phyloP scores from a whole-genome alignment of 2,113 vertebrate species.

The Synodontis membranacea region DNA sequence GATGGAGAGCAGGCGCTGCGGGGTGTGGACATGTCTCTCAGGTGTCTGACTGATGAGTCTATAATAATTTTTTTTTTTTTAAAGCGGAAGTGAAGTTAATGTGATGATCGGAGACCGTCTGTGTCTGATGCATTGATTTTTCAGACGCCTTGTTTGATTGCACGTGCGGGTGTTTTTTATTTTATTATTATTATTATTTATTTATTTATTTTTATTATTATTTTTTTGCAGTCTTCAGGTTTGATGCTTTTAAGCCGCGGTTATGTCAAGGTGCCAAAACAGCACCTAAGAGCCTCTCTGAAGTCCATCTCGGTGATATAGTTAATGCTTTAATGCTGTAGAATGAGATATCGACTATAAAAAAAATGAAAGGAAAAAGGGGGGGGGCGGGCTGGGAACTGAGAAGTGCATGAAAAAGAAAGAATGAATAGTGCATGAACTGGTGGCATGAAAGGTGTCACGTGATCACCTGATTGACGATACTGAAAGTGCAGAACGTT shows the following conservation, averaged over 20 bases:
- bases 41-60: background rate
- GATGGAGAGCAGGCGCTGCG: background rate
- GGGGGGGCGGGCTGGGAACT: background rate
- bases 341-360: background rate
- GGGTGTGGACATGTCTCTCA: background rate
- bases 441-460: slow-evolving; percentile 6
- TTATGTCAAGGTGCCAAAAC: slow-evolving; percentile 47
- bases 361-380: background rate
- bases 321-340: slow-evolving; percentile 29
- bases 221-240: background rate
- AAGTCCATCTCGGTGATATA: slow-evolving; percentile 22
- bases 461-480: background rate
- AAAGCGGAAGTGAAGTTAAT: slow-evolving; percentile 6
- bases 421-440: background rate
- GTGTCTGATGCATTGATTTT: slow-evolving; percentile 17
- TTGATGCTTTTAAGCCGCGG: slow-evolving; percentile 23
- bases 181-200: no score
- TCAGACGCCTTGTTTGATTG: background rate
- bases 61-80: background rate
- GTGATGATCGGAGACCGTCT: slow-evolving; percentile 6
- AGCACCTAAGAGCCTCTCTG: slow-evolving; percentile 32
- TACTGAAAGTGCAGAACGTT: background rate
- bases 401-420: background rate
- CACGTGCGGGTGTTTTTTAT: background rate
- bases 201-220: background rate